Base-by-base conservation (phyloP, 2,888 invertebrate genomes). In the Apamea epomidion region DNA sequence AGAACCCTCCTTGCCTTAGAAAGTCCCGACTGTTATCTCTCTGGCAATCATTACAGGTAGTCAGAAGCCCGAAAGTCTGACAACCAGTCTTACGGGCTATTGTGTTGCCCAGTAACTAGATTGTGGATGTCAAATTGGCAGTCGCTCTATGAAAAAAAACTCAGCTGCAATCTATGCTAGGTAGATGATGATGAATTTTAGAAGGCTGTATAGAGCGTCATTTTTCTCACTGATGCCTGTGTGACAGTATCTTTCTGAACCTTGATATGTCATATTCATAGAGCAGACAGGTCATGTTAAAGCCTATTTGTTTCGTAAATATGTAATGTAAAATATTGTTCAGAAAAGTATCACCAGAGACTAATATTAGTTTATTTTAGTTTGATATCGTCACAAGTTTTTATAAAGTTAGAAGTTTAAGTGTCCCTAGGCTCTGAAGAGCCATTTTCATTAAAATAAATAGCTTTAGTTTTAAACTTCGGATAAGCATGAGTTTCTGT, bases 391-490 rank as follows among this genome's bases (percentile, higher is more conserved):
- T 29, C 48, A 71, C 65, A 76, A 87, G 78, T 76, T 79, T 48
- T 73, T 58, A 32, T 16, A 48, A 70, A 79, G 64, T 60, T 71
- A 67, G 4, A 74, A 84, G 64, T 76, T 85, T 68, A 48, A 62
- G 64, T 67, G 70, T 79, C 82, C 67, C 78, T 54, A 70, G 70
- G 70, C 79, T 58, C 75, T 37, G 12, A 67, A 84, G 67, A 78
- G 37, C 69, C 37, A 54, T 79, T 74, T 64, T 60, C 79, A 85
- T 85, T 85, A 65, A 82, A 85, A 86, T 77, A 76, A 78, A 88
- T 73, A 67, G 78, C 60, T 82, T 85, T 73, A 74, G 65, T 81
- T 79, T 58, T 25, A 60, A 54, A 48, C 45, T 62, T 77, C 4
- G 32, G 60, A 78, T 78, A 81, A 81, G 32, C 48, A 45, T 1